These are phyloP conservation scores for Troides helena DNA, from an alignment of 2,888 invertebrate genomes.

Conservation along the genomic window DNA sequence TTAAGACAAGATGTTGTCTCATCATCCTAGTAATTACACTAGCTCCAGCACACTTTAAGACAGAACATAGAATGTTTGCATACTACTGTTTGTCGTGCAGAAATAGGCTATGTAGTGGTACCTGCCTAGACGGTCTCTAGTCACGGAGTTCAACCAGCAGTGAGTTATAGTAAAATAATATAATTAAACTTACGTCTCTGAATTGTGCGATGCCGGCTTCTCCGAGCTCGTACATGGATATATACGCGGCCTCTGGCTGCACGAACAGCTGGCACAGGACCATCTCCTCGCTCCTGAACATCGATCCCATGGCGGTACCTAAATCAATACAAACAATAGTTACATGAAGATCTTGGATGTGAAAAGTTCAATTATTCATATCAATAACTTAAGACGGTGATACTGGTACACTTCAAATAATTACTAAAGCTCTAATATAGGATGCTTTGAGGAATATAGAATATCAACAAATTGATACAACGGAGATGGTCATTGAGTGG, in stretches of 20 bases:
- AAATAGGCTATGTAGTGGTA: too few relatives aligned
- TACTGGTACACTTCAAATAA: neutral
- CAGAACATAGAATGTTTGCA: too few relatives aligned
- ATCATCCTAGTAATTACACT: too few relatives aligned
- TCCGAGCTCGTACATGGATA: conserved; percentile 85
- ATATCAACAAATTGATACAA: conserved; percentile 4
- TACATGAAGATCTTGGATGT: neutral
- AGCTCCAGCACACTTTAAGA: too few relatives aligned
- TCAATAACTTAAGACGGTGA: too few relatives aligned
- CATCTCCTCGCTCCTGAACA: conserved; percentile 85
- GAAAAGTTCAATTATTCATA: too few relatives aligned
- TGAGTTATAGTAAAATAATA: too few relatives aligned
- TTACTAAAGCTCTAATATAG: neutral
- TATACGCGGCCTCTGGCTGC: conserved; percentile 86
- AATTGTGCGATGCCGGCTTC: conserved; percentile 86
- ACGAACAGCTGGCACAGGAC: conserved; percentile 85
- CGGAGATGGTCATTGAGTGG: conserved; percentile 15
- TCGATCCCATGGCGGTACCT: conserved; percentile 56
- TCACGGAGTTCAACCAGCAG: too few relatives aligned
- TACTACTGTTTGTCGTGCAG: too few relatives aligned
- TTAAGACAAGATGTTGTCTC: too few relatives aligned
- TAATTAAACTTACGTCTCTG: conserved; percentile 82
- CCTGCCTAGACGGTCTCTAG: too few relatives aligned
- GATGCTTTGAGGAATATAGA: neutral
- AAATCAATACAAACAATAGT: neutral